Base-by-base conservation (phyloP, 2,113 vertebrate species). In the Hyperopisus bebe region DNA sequence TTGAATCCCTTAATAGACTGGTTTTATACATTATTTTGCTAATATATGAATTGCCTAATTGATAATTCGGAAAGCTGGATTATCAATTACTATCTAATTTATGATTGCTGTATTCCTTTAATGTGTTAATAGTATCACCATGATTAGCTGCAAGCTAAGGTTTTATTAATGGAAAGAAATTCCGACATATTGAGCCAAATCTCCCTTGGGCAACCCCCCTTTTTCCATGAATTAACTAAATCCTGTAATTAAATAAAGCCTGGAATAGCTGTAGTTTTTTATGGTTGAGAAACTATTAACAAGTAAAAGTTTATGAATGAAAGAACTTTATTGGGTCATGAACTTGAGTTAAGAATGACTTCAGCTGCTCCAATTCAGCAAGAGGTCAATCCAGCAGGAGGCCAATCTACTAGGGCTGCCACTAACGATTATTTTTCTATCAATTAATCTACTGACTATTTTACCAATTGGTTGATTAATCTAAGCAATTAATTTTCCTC, bases 181-280 rank as follows among this genome's bases (percentile, higher is more conserved):
- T 84, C 82, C 21, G 44, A 46, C 82, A 84, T 84, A 47, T 42
- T 84, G 82, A 47, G 82, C 82, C 44, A 84, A 84, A 84, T 46
- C 82, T 84, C 82, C 82, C 82, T 47, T 84, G 24, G 39, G 39
- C 35, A 83, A 83, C 53, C 58, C 39, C 39, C 44, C 19, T 8
- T 84, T n/a, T 47, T 77, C 70, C 31, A 39, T 80, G 74, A 80
- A 80, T 80, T 80, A 80, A 80, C 74, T 42, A 80, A 80, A 80
- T 80, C 74, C 39, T 80, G 74, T 80, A 80, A 80, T 80, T 80
- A 80, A 80, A 80, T 80, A 80, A 80, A 80, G 74, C 74, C 74
- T 80, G 70, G 11, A 77, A 80, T 42, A 80, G 35, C 74, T 80
- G 35, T 77, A 39, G 70, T 42, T 80, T 80, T 77, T 35, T 42